Base-by-base conservation (phyloP, 2,888 invertebrate genomes). In the Chrysotoxum bicinctum region DNA sequence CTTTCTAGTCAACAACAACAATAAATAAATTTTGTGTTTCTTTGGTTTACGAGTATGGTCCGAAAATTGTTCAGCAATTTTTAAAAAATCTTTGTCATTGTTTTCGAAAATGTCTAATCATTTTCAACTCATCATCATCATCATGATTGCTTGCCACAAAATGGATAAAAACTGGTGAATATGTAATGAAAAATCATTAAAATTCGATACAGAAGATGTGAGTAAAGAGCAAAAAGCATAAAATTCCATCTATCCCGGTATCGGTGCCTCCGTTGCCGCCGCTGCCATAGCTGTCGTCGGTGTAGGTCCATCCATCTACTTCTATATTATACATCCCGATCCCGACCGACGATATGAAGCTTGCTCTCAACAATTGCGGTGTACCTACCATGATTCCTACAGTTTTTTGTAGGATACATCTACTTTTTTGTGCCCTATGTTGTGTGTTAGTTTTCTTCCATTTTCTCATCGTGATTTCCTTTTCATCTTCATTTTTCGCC, bases 121-220 rank as follows among this genome's bases (percentile, higher is more conserved):
- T 85, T 81, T 81, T 81, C 81, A 85, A 81, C 77, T 81, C 80
- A 75, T 80, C 79, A 76, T 45, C 75, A 23, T 23, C 58, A 23
- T 60, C 40, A 40, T 60, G 23, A 60, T 64, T 30, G 3, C 19
- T 30, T 75, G 54, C 68, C 77, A 21, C 81, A 85, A 85, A 58
- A 37, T 64, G 60, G 68, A 50, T n/a, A 75, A 45, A 45, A 64
- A 62, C n/a, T 73, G 73, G 81, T 81, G 85, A 81, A 85, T 85
- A 85, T 73, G 66, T 81, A 81, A 81, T 81, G 76, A 85, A 85
- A 80, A 85, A 85, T 81, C 81, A 85, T 81, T 85, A 85, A 81
- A 81, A 85, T 85, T 81, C 85, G 68, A 81, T 81, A 77, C 75
- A 56, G 73, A 80, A 79, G 58, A 70, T 64, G 64, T 52, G 69